A percentile compares a stretch with the other conserved stretches of the same genome.
These are phyloP conservation scores for Drosophila testacea DNA, from an alignment of 2,888 invertebrate genomes.

Conservation along the genomic window DNA sequence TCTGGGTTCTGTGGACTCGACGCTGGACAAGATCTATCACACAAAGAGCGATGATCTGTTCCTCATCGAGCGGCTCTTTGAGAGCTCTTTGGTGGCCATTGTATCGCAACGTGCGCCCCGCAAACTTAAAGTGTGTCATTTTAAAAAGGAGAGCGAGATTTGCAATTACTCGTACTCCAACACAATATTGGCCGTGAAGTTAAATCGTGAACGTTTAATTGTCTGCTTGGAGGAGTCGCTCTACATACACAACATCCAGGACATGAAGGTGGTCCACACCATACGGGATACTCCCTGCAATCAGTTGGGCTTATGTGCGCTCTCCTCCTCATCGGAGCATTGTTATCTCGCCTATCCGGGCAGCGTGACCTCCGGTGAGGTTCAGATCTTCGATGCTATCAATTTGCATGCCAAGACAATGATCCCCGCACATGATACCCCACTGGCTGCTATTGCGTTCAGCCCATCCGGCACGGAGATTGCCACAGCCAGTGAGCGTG, in stretches of 20 bases:
- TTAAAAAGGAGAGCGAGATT: slow-evolving; percentile 98
- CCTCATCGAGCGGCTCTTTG: slow-evolving; percentile 97
- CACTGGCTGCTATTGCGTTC: slow-evolving; percentile 97
- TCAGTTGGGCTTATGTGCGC: slow-evolving; percentile 95
- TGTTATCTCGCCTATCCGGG: slow-evolving; percentile 99
- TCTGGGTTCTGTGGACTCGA: slow-evolving; percentile 91
- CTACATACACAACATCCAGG: slow-evolving; percentile 99
- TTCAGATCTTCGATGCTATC: slow-evolving; percentile 85
- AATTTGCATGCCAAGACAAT: slow-evolving; percentile 96
- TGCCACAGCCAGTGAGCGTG: slow-evolving; percentile 96
- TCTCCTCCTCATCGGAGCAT: slow-evolving; percentile 95
- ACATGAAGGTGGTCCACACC: slow-evolving; percentile 99
- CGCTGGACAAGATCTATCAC: slow-evolving; percentile 95
- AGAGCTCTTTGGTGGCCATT: slow-evolving; percentile 97
- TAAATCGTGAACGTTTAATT: slow-evolving; percentile 97
- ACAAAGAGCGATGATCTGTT: slow-evolving; percentile 94
- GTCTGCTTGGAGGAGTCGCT: slow-evolving; percentile 99
- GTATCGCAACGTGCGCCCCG: slow-evolving; percentile 96
- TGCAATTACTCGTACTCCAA: slow-evolving; percentile 98
- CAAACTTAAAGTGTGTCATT: slow-evolving; percentile 93
- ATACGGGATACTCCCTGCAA: slow-evolving; percentile 99
- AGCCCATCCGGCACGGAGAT: slow-evolving; percentile 90
- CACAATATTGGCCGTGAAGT: slow-evolving; percentile 97
- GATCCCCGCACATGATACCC: slow-evolving; percentile 98
- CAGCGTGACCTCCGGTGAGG: slow-evolving; percentile 96